phyloP scores from a whole-genome alignment of 2,797 vertebrate genomes.

The Xenentodon cancila region DNA sequence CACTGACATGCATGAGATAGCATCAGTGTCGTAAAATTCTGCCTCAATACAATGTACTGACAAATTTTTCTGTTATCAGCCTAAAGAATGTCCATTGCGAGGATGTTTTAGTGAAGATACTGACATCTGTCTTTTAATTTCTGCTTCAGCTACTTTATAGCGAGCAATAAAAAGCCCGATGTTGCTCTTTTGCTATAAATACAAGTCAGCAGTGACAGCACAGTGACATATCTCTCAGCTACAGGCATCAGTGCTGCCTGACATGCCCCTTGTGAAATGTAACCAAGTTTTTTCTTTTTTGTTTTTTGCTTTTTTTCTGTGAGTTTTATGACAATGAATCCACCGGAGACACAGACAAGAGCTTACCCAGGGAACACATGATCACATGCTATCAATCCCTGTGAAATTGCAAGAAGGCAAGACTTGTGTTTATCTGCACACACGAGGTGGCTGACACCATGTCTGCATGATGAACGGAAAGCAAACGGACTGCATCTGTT shows the following conservation, averaged over 20 bases:
- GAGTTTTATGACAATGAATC: conserved; percentile 54
- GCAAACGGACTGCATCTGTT: conserved; percentile 14
- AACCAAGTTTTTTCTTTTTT: conserved; percentile 21
- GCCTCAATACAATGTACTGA: conserved; percentile 29
- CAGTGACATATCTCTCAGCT: conserved; percentile 54
- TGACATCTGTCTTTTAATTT: conserved; percentile 36
- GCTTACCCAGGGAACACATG: conserved; percentile 28
- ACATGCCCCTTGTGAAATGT: conserved; percentile 45
- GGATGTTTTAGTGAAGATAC: conserved; percentile 31
- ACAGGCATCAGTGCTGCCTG: conserved; percentile 35
- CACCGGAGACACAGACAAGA: conserved; percentile 2
- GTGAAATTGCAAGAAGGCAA: conserved; percentile 22
- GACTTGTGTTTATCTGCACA: conserved; percentile 6
- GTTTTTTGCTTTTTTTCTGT: background rate
- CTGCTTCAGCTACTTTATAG: conserved; percentile 51
- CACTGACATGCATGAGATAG: conserved; percentile 5
- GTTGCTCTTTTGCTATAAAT: conserved; percentile 63
- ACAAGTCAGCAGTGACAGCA: conserved; percentile 41
- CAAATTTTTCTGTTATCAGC: conserved; percentile 52
- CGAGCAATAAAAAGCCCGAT: conserved; percentile 60
- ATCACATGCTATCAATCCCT: conserved; percentile 18
- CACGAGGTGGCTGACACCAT: conserved; percentile 35
- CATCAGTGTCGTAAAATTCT: conserved; percentile 31
- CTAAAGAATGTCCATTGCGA: conserved; percentile 38
- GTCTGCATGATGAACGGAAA: conserved; percentile 36